phyloP scores from a whole-genome alignment of 2,888 invertebrate species.

The Teleiodes luculella region DNA sequence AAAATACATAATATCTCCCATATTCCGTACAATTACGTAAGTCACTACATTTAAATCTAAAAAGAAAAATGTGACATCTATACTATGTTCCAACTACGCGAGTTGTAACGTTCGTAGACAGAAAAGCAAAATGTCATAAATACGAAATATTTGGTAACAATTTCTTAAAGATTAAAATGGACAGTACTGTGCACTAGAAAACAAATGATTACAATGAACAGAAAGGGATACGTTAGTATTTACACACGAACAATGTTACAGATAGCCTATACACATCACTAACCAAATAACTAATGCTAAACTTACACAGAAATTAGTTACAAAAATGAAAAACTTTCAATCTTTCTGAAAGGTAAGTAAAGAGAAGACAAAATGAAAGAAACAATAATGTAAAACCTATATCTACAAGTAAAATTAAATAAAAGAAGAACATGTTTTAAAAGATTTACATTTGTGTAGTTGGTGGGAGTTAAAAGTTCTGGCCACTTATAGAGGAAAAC shows the following conservation, averaged over 20 bases:
- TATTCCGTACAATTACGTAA: conserved; percentile 18
- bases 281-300: conserved; percentile 58
- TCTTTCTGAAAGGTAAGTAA: conserved; percentile 15
- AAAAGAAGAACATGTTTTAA: conserved; percentile 47
- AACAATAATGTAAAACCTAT: conserved; percentile 28
- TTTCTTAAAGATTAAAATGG: conserved; percentile 56
- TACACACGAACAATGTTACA: conserved; percentile 42
- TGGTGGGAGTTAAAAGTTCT: conserved; percentile 61
- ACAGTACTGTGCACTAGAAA: conserved; percentile 40
- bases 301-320: conserved; percentile 38
- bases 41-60: conserved; percentile 15
- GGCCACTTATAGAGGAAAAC: conserved; percentile 54
- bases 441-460: conserved; percentile 67
- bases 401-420: conserved; percentile 44
- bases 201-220: conserved; percentile 39
- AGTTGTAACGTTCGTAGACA: conserved; percentile 29
- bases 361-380: conserved; percentile 31
- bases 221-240: conserved; percentile 52
- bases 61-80: conserved; percentile 9
- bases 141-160: conserved; percentile 79
- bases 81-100: not conserved
- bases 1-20: conserved; percentile 24
- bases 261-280: conserved; percentile 48
- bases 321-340: conserved; percentile 19
- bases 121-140: conserved; percentile 51